These are phyloP conservation scores for Fragum fragum DNA, from an alignment of 2,888 invertebrate species.

Conservation along the genomic window DNA sequence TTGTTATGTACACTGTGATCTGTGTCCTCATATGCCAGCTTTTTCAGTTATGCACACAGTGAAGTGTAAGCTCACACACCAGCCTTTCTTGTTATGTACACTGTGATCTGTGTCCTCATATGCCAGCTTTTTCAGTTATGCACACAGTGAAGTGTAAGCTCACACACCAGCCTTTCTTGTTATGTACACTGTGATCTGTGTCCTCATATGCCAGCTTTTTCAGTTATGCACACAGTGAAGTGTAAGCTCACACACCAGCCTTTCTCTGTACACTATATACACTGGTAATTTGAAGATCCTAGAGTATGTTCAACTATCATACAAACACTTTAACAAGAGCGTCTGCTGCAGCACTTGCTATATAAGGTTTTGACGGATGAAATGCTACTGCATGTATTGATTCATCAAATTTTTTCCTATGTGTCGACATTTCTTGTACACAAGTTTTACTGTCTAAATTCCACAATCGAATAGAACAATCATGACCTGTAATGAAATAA, in stretches of 20 bases:
- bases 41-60: no score
- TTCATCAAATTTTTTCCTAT: slow-evolving; percentile 99
- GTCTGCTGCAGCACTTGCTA: slow-evolving; percentile 99
- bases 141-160: no score
- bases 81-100: no score
- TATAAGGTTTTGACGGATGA: slow-evolving; percentile 99
- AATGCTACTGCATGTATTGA: slow-evolving; percentile 99
- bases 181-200: no score
- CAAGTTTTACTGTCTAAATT: slow-evolving; percentile 97
- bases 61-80: no score
- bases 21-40: no score
- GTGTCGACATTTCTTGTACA: slow-evolving; percentile 99
- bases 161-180: no score
- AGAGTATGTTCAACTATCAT: slow-evolving; percentile 78
- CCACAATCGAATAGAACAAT: slow-evolving; percentile 89
- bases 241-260: slow-evolving; percentile 10
- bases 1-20: no score
- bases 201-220: no score
- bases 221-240: no score
- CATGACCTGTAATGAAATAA: slow-evolving; percentile 89
- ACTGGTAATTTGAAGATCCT: slow-evolving; percentile 68
- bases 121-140: no score
- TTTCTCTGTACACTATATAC: slow-evolving; percentile 21
- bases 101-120: no score
- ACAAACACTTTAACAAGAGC: slow-evolving; percentile 98